phyloP scores from a whole-genome alignment of 1,140 invertebrate species.

The Diachasmimorpha longicaudata region DNA sequence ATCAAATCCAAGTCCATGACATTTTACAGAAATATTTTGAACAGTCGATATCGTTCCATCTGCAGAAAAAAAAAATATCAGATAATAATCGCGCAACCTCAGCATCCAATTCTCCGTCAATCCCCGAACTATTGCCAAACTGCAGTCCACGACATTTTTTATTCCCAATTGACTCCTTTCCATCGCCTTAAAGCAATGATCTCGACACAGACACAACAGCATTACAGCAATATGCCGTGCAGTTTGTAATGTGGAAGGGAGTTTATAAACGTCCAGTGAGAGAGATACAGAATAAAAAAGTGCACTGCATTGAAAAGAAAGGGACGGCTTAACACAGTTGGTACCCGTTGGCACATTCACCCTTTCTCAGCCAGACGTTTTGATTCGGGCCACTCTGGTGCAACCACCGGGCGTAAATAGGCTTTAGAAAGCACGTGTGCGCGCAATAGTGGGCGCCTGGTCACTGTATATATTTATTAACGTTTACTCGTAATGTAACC shows the following conservation, averaged over 20 bases:
- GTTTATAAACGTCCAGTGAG: constrained; percentile 14
- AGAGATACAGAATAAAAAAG: constrained; percentile 31
- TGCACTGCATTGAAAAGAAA: not conserved
- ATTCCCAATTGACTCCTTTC: not conserved
- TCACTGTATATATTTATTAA: constrained; percentile 9
- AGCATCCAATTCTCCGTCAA: too few relatives aligned
- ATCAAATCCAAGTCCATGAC: too few relatives aligned
- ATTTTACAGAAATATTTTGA: too few relatives aligned
- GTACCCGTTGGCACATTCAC: constrained; percentile 25
- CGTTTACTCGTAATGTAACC: not conserved
- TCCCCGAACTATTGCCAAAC: not conserved
- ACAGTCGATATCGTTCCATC: too few relatives aligned
- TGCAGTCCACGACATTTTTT: not conserved
- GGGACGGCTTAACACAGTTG: not conserved
- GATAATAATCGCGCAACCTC: too few relatives aligned
- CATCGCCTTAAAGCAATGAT: not conserved
- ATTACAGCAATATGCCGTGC: constrained; percentile 8
- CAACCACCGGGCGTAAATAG: constrained; percentile 29
- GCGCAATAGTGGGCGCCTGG: constrained; percentile 18
- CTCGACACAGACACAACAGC: not conserved
- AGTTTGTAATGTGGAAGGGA: constrained; percentile 18
- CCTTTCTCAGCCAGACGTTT: constrained; percentile 19
- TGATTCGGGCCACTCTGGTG: constrained; percentile 14
- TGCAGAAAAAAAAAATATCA: too few relatives aligned
- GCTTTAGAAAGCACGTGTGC: constrained; percentile 34